These are phyloP conservation scores for Athetis lepigone DNA, from an alignment of 2,888 invertebrate genomes.

Conservation along the genomic window DNA sequence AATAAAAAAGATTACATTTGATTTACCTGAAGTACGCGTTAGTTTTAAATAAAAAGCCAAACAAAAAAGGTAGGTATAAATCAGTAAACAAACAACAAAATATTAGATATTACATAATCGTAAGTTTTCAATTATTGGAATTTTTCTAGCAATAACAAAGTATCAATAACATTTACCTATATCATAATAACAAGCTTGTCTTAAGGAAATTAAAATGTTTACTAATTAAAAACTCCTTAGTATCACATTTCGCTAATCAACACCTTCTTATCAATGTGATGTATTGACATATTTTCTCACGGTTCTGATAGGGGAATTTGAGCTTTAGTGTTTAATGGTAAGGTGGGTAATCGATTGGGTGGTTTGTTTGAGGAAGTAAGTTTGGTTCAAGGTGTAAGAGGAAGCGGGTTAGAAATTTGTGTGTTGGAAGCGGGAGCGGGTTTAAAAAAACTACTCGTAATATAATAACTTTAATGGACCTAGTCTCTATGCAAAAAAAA, in stretches of 20 bases:
- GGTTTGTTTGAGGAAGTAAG: conserved; percentile 46
- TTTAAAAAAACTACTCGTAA: too few relatives aligned
- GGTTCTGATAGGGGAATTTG: conserved; percentile 57
- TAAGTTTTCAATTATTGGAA: conserved; percentile 45
- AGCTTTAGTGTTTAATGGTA: conserved; percentile 43
- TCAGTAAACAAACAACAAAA: conserved; percentile 25
- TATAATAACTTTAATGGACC: too few relatives aligned
- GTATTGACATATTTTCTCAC: conserved; percentile 79
- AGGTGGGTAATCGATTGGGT: conserved; percentile 51
- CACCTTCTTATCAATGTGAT: conserved; percentile 70
- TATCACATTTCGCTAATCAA: conserved; percentile 70
- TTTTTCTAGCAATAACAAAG: conserved; percentile 46
- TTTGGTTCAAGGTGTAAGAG: conserved; percentile 37
- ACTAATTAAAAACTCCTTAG: conserved; percentile 60
- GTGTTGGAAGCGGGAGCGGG: neutral
- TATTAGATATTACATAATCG: too few relatives aligned
- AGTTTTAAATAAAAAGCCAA: conserved; percentile 7
- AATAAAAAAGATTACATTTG: too few relatives aligned
- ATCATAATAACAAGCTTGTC: conserved; percentile 41
- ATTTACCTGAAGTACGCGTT: too few relatives aligned
- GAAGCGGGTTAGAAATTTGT: conserved; percentile 22
- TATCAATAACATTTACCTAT: conserved; percentile 61
- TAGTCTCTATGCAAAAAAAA: too few relatives aligned
- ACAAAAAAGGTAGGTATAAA: too few relatives aligned
- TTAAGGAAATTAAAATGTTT: conserved; percentile 60